A percentile compares a stretch with the other conserved stretches of the same genome.
Conservation (phyloP, 1,140 invertebrate species). For the Varroa destructor region DNA sequence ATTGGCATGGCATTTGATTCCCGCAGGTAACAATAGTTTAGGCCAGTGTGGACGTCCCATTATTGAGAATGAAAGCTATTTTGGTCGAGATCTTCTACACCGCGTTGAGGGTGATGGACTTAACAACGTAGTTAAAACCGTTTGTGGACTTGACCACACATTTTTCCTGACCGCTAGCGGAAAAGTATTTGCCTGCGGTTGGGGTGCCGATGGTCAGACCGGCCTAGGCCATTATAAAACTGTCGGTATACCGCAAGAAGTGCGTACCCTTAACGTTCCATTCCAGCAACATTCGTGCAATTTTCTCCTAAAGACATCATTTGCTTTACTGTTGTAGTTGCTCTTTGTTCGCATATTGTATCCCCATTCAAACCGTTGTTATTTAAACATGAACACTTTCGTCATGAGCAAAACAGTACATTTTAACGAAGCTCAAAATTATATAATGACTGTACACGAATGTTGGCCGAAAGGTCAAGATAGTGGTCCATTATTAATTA, state of each 20-base stretch:
- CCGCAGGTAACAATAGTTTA: conserved; percentile 79
- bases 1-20: conserved; percentile 47
- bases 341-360: conserved; percentile 30
- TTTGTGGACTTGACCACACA: conserved; percentile 75
- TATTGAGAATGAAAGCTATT: conserved; percentile 62
- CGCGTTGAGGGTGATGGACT: conserved; percentile 45
- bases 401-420: too few relatives aligned
- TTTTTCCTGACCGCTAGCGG: conserved; percentile 66
- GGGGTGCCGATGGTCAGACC: conserved; percentile 88
- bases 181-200: conserved; percentile 72
- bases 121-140: conserved; percentile 44
- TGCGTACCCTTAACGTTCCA: conserved; percentile 42
- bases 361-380: conserved; percentile 3
- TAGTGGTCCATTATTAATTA: too few relatives aligned
- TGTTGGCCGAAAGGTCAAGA: too few relatives aligned
- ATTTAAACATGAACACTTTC: too few relatives aligned
- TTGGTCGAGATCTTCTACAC: conserved; percentile 50
- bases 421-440: too few relatives aligned
- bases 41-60: conserved; percentile 81
- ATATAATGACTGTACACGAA: too few relatives aligned
- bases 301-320: not conserved
- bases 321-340: conserved; percentile 36
- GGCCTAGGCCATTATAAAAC: conserved; percentile 58
- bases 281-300: conserved; percentile 34
- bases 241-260: conserved; percentile 46